phyloP scores from a whole-genome alignment of 2,888 invertebrate genomes.

The Metopia argyrocephala region DNA sequence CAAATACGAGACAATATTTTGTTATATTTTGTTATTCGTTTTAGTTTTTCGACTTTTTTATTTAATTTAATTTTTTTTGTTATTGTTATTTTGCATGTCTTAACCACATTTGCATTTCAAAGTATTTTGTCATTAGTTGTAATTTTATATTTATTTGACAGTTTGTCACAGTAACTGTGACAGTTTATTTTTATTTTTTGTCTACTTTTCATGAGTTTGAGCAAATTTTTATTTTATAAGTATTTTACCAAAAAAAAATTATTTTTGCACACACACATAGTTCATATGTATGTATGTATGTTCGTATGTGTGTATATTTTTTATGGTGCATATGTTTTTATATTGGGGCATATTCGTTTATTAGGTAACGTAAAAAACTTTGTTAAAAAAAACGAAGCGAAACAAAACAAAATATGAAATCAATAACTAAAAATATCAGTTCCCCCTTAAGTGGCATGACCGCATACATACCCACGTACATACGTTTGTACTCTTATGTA shows the following conservation, averaged over 20 bases:
- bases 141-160: constrained; percentile 67
- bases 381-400: too few relatives aligned
- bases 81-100: constrained; percentile 59
- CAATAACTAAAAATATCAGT: too few relatives aligned
- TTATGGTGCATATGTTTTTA: too few relatives aligned
- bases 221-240: neutral
- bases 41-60: constrained; percentile 7
- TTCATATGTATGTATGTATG: neutral
- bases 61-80: constrained; percentile 6
- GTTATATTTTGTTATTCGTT: constrained; percentile 11
- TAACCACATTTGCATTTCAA: constrained; percentile 68
- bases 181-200: constrained; percentile 56
- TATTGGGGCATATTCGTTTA: too few relatives aligned
- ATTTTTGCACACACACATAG: neutral
- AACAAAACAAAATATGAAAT: too few relatives aligned
- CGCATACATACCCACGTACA: too few relatives aligned
- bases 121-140: constrained; percentile 70
- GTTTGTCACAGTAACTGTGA: constrained; percentile 67
- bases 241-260: neutral
- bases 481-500: too few relatives aligned
- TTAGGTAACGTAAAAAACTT: too few relatives aligned
- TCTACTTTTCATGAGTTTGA: neutral
- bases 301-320: neutral
- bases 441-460: too few relatives aligned
- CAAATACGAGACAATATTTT: constrained; percentile 26